phyloP scores from a whole-genome alignment of 2,113 vertebrate genomes.

The Paratilapia polleni region DNA sequence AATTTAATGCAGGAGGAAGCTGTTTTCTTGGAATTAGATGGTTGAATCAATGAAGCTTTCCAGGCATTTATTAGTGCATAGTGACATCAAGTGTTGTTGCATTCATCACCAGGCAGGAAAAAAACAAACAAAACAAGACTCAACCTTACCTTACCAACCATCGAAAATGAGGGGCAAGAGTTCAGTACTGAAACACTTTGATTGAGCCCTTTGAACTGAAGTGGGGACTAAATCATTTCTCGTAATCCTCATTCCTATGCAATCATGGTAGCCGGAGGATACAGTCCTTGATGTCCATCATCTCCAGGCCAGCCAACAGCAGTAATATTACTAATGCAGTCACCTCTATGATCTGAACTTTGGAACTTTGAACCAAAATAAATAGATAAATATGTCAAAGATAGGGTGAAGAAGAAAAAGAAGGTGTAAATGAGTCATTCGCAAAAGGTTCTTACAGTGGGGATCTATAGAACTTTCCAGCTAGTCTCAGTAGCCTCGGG shows the following conservation, averaged over 20 bases:
- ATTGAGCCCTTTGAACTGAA: conserved; percentile 69
- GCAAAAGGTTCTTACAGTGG: conserved; percentile 32
- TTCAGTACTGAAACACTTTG: conserved; percentile 63
- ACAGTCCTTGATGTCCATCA: conserved; percentile 61
- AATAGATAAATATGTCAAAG: conserved; percentile 56
- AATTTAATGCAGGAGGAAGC: conserved; percentile 50
- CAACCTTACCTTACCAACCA: conserved; percentile 46
- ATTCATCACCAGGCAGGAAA: conserved; percentile 27
- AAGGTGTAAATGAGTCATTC: conserved; percentile 55
- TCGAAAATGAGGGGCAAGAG: conserved; percentile 45
- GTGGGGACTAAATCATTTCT: conserved; percentile 59
- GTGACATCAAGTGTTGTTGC: conserved; percentile 52
- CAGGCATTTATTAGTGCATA: conserved; percentile 37
- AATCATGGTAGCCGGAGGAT: conserved; percentile 65
- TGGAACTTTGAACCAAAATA: conserved; percentile 55
- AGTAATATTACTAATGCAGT: conserved; percentile 63
- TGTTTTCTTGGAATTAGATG: conserved; percentile 58
- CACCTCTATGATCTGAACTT: conserved; percentile 54
- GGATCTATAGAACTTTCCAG: conserved; percentile 46
- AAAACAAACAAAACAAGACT: conserved; percentile 16
- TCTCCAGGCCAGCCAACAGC: conserved; percentile 56
- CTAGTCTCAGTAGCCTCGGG: conserved; percentile 57
- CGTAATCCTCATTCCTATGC: conserved; percentile 60
- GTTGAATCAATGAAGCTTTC: conserved; percentile 57
- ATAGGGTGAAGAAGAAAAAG: conserved; percentile 3